Evolutionary conservation across 2,888 invertebrate species (phyloP), one percentile per base, ranked within the genome.

Genomic region (Salticus scenicus): DNA sequence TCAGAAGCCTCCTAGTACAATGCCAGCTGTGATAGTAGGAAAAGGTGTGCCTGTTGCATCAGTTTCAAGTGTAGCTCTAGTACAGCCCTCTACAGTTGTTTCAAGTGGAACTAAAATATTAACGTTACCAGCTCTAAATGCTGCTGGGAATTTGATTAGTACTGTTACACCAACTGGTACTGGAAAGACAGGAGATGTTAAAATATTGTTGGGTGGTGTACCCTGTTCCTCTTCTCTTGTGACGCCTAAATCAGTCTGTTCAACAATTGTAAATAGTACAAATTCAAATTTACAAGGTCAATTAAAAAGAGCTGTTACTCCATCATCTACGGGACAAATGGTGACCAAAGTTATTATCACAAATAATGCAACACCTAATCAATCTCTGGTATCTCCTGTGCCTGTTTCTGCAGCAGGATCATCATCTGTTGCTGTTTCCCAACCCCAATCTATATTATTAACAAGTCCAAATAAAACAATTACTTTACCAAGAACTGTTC

Each of bases 401-500:
- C 73, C 88, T 12, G 86, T 80, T n/a, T 82, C 83, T 31, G 73
- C 87, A 7, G 42, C 87, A 12, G 37, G 76, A 17, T 81, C 75
- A 17, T 42, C 86, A 20, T n/a, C 81, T 17, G 41, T 85, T 28
- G 74, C 83, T 51, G 64, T 64, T 20, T 70, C 80, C 71, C 88
- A 88, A 51, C 77, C 86, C 12, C 88, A 87, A 51, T 81, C 88
- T 10, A 88, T 88, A 41, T 77, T 88, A 20, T 69, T 89, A 37
- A 41, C 86, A 37, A 90, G 90, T 47, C 91, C 91, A 14, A 90
- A 94, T 7, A 94, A 94, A 91, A 93, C 94, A 0, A 93, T 94
- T 69, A 94, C 94, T 14, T 91, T 94, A 73, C 93, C 94, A 51
- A 94, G 94, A 90, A 94, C 94, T 0, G 93, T 87, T 69, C 90